These are phyloP conservation scores for Melanogrammus aeglefinus DNA, from an alignment of 2,797 vertebrate genomes.

Conservation along the genomic window DNA sequence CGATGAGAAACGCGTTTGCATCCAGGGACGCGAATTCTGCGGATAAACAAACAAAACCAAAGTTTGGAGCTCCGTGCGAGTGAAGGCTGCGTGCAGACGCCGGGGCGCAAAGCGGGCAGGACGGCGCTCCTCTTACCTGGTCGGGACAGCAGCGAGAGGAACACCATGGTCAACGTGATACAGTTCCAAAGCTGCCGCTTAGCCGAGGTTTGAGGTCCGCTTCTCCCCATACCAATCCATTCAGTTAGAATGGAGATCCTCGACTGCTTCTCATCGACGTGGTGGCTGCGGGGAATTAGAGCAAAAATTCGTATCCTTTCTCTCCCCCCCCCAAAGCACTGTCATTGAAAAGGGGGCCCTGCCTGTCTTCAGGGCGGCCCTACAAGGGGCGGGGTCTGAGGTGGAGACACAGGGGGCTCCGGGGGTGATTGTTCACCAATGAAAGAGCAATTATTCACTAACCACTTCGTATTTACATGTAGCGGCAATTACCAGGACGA, in stretches of 20 bases:
- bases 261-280: constrained; percentile 73
- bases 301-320: constrained; percentile 64
- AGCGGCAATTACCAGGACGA: constrained; percentile 54
- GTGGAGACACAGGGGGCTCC: constrained; percentile 42
- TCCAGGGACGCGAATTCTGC: too few species aligned
- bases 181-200: constrained; percentile 80
- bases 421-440: constrained; percentile 64
- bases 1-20: too few species aligned
- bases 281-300: constrained; percentile 67
- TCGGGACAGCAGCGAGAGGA: constrained; percentile 74
- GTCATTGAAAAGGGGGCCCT: constrained; percentile 73
- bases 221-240: constrained; percentile 87
- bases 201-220: constrained; percentile 80
- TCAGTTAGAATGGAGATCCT: constrained; percentile 79
- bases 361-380: constrained; percentile 64
- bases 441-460: constrained; percentile 64
- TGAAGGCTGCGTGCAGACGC: constrained; percentile 29
- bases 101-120: background rate
- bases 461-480: constrained; percentile 63
- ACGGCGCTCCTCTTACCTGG: constrained; percentile 68
- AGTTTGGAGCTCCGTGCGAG: background rate
- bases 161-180: constrained; percentile 74
- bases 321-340: constrained; percentile 55
- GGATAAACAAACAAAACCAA: too few species aligned
- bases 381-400: constrained; percentile 61